These are phyloP conservation scores for Hirudo medicinalis DNA, from an alignment of 1,140 invertebrate species.

Conservation along the genomic window DNA sequence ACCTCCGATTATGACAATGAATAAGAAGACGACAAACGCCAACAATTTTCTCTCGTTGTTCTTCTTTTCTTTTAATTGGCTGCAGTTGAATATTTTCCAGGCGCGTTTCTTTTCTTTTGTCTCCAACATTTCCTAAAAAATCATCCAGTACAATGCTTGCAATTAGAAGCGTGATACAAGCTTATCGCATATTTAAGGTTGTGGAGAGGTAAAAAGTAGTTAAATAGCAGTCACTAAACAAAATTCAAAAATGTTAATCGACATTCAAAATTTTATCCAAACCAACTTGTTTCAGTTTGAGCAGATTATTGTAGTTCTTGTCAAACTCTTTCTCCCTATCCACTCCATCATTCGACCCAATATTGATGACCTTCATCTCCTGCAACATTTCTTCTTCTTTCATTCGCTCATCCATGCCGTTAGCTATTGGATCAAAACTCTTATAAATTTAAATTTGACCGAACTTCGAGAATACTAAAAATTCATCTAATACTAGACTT, in stretches of 20 bases:
- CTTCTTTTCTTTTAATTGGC: neutral
- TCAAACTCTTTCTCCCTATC: neutral
- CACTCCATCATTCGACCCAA: neutral
- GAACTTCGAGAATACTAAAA: too few relatives aligned
- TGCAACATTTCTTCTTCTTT: neutral
- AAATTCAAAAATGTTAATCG: too few relatives aligned
- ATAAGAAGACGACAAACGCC: conserved; percentile 14
- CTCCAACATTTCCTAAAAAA: conserved; percentile 2
- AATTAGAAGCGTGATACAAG: too few relatives aligned
- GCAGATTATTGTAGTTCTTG: conserved; percentile 8
- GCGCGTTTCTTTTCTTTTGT: neutral
- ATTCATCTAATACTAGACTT: too few relatives aligned
- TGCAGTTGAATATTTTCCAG: conserved; percentile 2
- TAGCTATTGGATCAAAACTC: too few relatives aligned
- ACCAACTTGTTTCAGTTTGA: conserved; percentile 2
- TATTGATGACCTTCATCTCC: neutral
- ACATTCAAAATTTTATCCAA: neutral
- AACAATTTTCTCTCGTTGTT: conserved; percentile 12
- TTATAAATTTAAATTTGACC: too few relatives aligned
- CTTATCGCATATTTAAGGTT: too few relatives aligned
- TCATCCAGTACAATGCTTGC: too few relatives aligned
- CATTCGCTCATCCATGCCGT: neutral
- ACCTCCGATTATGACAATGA: conserved; percentile 13
- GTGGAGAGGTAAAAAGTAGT: too few relatives aligned
- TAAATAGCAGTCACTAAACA: too few relatives aligned